Percentiles rank a stretch among this genome's conserved stretches.
Conservation (phyloP, 2,797 vertebrate genomes). For the Sorex maritimensis region DNA sequence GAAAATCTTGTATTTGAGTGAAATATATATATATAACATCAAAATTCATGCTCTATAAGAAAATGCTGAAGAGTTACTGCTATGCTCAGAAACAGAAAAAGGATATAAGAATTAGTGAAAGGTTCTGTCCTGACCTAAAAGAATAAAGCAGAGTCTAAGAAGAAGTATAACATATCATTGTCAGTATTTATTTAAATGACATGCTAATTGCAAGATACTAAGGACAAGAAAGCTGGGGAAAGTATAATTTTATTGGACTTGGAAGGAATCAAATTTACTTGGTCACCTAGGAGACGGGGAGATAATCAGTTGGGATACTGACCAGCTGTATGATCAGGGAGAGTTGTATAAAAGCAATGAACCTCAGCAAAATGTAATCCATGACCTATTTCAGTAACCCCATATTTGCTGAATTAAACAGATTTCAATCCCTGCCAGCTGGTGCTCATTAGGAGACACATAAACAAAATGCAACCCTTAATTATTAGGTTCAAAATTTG, state of each 20-base stretch:
- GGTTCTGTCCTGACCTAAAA: background rate
- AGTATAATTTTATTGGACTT: background rate
- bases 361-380: background rate
- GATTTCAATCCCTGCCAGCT: background rate
- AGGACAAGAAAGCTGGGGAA: background rate
- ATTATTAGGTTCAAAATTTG: slow-evolving; percentile 7
- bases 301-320: background rate
- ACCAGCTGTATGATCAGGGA: background rate
- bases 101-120: background rate
- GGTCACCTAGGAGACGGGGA: background rate
- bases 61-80: background rate
- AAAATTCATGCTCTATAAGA: background rate
- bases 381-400: background rate
- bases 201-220: background rate
- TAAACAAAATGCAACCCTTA: slow-evolving; percentile 2
- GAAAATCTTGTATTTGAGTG: background rate
- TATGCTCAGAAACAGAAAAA: background rate
- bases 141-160: background rate
- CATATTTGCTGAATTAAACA: slow-evolving; percentile 23
- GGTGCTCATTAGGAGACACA: background rate
- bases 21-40: background rate
- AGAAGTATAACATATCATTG: background rate
- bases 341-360: background rate
- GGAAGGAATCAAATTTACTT: background rate
- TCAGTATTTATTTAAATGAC: background rate